Evolutionary conservation across 2,888 invertebrate genomes (phyloP).

Genomic region (Platycheirus rosarum): DNA sequence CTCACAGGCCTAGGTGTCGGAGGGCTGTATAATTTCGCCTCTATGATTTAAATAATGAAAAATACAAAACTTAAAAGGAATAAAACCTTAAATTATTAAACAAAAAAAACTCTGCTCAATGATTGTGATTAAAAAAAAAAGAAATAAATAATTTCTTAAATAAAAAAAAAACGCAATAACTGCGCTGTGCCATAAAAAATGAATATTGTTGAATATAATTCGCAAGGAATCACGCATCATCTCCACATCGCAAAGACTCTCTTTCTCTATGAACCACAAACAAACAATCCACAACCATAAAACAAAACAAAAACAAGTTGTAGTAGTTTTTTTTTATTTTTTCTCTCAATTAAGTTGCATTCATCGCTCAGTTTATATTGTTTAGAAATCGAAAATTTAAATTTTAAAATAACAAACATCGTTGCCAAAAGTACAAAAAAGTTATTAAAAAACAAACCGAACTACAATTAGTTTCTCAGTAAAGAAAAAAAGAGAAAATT

Average conservation of each 20-base stretch:
- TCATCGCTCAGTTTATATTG: slow-evolving; percentile 51
- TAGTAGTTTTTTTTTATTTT: slow-evolving; percentile 50
- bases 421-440: slow-evolving; percentile 82
- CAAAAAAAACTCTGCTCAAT: slow-evolving; percentile 67
- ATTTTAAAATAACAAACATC: slow-evolving; percentile 80
- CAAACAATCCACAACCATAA: slow-evolving; percentile 58
- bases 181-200: slow-evolving; percentile 72
- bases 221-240: slow-evolving; percentile 68
- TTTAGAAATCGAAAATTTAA: slow-evolving; percentile 75
- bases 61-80: slow-evolving; percentile 25
- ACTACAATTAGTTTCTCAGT: slow-evolving; percentile 74
- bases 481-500: slow-evolving; percentile 41
- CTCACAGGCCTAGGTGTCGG: slow-evolving; percentile 75
- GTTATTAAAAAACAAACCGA: slow-evolving; percentile 73
- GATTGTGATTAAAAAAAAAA: slow-evolving; percentile 69
- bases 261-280: slow-evolving; percentile 42
- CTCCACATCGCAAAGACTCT: slow-evolving; percentile 58
- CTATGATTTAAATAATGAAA: slow-evolving; percentile 68
- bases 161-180: slow-evolving; percentile 74
- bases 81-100: slow-evolving; percentile 37
- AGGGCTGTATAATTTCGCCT: slow-evolving; percentile 64
- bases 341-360: slow-evolving; percentile 47
- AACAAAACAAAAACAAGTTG: slow-evolving; percentile 54
- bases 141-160: slow-evolving; percentile 62
- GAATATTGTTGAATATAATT: slow-evolving; percentile 67